These are phyloP conservation scores for Apolygus lucorum DNA, from an alignment of 1,140 invertebrate genomes.

Conservation along the genomic window DNA sequence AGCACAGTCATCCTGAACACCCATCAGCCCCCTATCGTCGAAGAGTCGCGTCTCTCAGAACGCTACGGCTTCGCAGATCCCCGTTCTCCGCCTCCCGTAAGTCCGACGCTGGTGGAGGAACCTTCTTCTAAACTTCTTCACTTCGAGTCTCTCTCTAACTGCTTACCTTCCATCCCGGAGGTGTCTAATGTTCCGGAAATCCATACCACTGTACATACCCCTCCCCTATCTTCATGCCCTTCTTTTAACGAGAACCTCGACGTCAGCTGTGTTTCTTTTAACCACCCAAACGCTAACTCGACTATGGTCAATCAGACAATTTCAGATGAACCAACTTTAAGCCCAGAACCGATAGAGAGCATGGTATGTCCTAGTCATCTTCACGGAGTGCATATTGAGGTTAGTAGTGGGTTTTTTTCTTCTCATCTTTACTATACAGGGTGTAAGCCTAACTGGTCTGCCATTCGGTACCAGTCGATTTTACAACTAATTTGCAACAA, in stretches of 20 bases:
- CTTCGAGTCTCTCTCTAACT: background rate
- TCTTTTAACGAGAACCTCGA: background rate
- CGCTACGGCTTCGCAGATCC: background rate
- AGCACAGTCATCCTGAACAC: slow-evolving; percentile 32
- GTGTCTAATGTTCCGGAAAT: background rate
- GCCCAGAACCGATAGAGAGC: background rate
- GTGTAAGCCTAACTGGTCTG: too few relatives aligned
- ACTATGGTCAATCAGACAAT: background rate
- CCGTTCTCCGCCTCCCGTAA: slow-evolving; percentile 7
- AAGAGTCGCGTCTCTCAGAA: slow-evolving; percentile 22
- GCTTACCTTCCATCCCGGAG: slow-evolving; percentile 7
- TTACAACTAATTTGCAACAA: too few relatives aligned
- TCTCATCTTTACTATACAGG: too few relatives aligned
- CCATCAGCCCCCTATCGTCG: slow-evolving; percentile 30
- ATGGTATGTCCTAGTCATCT: background rate
- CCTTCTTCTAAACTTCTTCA: background rate
- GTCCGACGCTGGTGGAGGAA: slow-evolving; percentile 1
- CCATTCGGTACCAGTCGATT: too few relatives aligned
- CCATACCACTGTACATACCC: background rate
- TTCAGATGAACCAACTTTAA: background rate
- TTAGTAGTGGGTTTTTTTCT: too few relatives aligned
- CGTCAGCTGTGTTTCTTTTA: background rate
- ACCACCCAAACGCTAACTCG: background rate
- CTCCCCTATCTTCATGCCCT: background rate
- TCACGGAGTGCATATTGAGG: background rate